Base-by-base conservation (phyloP, 2,113 vertebrate genomes). In the Progne subis region DNA sequence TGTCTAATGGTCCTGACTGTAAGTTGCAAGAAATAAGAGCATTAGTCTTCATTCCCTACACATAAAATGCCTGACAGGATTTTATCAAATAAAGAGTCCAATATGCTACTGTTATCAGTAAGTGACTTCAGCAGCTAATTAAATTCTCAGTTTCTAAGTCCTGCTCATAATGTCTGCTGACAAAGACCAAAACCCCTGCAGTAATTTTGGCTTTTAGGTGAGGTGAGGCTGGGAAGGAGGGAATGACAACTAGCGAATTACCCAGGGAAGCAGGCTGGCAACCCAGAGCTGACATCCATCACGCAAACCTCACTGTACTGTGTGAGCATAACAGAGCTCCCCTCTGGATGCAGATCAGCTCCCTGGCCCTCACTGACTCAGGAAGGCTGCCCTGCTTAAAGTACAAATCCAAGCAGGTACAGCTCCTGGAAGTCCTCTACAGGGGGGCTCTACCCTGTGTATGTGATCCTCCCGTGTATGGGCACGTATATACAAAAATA, bases 21-120 rank as follows among this genome's bases (percentile, higher is more conserved):
- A 90, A 88, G 46, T 55, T 76, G 72, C 60, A 95, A 94, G 61
- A 69, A 93, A 49, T 83, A 92, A 88, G 90, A 88, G 68, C 87
- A 95, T 96, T 93, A 90, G 92, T 95, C 94, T 96, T 96, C 94
- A 97, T 95, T 95, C 57, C 49, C 69, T 77, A 68, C 75, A 75
- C 64, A 94, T 83, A 94, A 93, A 97, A 96, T 56, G 37, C 90
- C 92, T 94, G 92, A 95, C 90, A 95, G 85, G 23, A 50, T 84
- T 95, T 95, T 96, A 96, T 96, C 96, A 96, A 95, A 96, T 95
- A 95, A 93, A 90, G 90, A 95, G 94, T 59, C 86, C 93, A 96
- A 92, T 97, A 96, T 95, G 92, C 61, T 94, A 74, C 91, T 83
- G 90, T 94, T 96, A 95, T 96, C 94, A 94, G 79, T 90, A 95